A percentile compares a stretch with the other conserved stretches of the same genome.
Conservation (phyloP, 1,140 invertebrate species). For the Acyrthosiphon pisum region DNA sequence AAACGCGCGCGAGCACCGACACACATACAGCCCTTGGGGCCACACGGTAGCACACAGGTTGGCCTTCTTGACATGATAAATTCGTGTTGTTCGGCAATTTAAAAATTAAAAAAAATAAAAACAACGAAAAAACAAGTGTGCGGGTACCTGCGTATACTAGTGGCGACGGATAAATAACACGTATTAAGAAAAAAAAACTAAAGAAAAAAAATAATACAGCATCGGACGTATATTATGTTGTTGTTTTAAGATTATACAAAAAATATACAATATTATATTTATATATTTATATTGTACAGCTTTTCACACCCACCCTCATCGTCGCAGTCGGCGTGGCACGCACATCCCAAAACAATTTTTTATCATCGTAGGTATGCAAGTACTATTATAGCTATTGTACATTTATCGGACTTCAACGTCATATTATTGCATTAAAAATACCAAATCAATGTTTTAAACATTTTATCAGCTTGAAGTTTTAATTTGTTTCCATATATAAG, state of each 20-base stretch:
- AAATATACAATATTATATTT: too few species aligned
- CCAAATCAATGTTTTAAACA: neutral
- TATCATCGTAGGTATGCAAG: neutral
- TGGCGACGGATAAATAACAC: constrained; percentile 1
- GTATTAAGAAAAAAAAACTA: neutral
- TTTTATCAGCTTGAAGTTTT: too few species aligned
- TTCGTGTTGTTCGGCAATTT: constrained; percentile 50
- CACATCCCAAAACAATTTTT: neutral
- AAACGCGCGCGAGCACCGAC: constrained; percentile 29
- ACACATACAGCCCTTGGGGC: constrained; percentile 36
- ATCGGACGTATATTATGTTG: neutral
- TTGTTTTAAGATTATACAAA: neutral
- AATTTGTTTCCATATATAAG: too few species aligned
- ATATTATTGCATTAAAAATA: neutral
- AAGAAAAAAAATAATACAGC: neutral
- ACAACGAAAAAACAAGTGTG: constrained; percentile 7
- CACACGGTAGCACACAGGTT: constrained; percentile 51
- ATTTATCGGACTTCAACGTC: neutral
- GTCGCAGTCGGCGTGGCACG: neutral
- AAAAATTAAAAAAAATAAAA: constrained; percentile 44
- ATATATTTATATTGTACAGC: neutral
- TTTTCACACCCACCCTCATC: neutral
- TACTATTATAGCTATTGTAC: neutral
- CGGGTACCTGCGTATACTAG: neutral
- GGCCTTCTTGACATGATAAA: constrained; percentile 47